These are phyloP conservation scores for Dendrophyllia cribrosa DNA, from an alignment of 64 coral and sea anemone species.

Conservation along the genomic window DNA sequence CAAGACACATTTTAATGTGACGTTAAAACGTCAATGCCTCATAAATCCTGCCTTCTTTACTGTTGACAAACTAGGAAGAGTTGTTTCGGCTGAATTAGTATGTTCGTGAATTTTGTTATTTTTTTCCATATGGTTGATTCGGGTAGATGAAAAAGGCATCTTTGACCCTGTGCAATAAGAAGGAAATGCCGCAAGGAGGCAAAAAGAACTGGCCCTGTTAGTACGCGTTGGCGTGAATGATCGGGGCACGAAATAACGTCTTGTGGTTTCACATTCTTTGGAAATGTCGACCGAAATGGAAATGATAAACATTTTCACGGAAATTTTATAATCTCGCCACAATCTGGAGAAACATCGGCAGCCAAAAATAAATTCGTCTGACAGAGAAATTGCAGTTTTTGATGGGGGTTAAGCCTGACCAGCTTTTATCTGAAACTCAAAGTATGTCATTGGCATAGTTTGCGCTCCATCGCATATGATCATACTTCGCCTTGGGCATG, in stretches of 20 bases:
- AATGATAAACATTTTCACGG: neutral
- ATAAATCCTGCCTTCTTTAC: neutral
- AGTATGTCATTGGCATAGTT: neutral
- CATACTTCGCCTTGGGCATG: neutral
- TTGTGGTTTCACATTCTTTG: neutral
- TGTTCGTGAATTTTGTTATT: too few relatives aligned
- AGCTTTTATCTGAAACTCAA: neutral
- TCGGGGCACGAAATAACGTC: neutral
- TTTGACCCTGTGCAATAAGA: neutral
- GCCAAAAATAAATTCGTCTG: neutral
- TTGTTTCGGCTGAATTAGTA: too few relatives aligned
- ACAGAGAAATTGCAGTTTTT: neutral
- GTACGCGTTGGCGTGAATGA: neutral
- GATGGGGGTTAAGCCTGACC: too few relatives aligned
- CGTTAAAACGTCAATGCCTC: neutral
- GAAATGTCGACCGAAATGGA: neutral
- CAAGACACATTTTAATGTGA: neutral
- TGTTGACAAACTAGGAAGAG: neutral
- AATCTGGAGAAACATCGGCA: neutral
- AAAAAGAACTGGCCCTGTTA: neutral
- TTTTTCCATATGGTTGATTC: neutral
- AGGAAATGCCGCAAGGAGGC: neutral
- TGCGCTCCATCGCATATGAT: neutral
- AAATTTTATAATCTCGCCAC: neutral
- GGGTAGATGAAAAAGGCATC: conserved; percentile 3